A percentile compares a stretch with the other conserved stretches of the same genome.
phyloP scores from a whole-genome alignment of 2,888 invertebrate genomes.

The Eulithis prunata region DNA sequence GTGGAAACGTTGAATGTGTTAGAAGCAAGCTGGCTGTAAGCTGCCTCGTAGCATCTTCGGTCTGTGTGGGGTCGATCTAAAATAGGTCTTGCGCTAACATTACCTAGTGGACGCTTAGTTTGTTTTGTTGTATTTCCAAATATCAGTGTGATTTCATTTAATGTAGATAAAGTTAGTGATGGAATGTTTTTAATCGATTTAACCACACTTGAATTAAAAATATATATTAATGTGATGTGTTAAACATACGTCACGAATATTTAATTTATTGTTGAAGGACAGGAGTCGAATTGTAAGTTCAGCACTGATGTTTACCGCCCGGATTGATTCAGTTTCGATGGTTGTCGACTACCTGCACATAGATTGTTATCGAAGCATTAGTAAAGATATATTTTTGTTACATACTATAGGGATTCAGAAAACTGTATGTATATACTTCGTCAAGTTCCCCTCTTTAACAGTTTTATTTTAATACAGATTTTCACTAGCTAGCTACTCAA shows the following conservation, averaged over 20 bases:
- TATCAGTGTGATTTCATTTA: slow-evolving; percentile 80
- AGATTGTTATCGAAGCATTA: slow-evolving; percentile 37
- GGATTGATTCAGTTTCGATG: slow-evolving; percentile 32
- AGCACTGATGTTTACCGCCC: slow-evolving; percentile 37
- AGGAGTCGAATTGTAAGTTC: slow-evolving; percentile 37
- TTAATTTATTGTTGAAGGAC: slow-evolving; percentile 44
- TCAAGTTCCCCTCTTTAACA: slow-evolving; percentile 65
- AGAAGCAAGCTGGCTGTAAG: slow-evolving; percentile 18
- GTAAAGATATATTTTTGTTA: slow-evolving; percentile 47
- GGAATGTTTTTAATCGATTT: slow-evolving; percentile 75
- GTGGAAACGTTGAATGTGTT: slow-evolving; percentile 13
- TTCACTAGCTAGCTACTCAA: slow-evolving; percentile 78
- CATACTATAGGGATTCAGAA: slow-evolving; percentile 41
- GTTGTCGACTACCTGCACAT: slow-evolving; percentile 29
- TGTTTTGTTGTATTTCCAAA: slow-evolving; percentile 81
- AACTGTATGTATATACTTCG: slow-evolving; percentile 43
- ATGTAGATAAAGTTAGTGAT: slow-evolving; percentile 72
- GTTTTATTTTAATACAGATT: slow-evolving; percentile 61
- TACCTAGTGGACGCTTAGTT: slow-evolving; percentile 78
- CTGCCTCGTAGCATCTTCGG: slow-evolving; percentile 30
- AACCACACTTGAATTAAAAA: slow-evolving; percentile 44
- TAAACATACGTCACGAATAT: slow-evolving; percentile 28
- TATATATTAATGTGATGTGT: slow-evolving; percentile 32
- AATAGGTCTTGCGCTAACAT: slow-evolving; percentile 60
- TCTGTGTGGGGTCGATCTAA: slow-evolving; percentile 11